A percentile compares a stretch with the other conserved stretches of the same genome.
These are phyloP conservation scores for Ashinkailepas kermadecensis DNA, from an alignment of 2,888 invertebrate genomes.

Conservation along the genomic window DNA sequence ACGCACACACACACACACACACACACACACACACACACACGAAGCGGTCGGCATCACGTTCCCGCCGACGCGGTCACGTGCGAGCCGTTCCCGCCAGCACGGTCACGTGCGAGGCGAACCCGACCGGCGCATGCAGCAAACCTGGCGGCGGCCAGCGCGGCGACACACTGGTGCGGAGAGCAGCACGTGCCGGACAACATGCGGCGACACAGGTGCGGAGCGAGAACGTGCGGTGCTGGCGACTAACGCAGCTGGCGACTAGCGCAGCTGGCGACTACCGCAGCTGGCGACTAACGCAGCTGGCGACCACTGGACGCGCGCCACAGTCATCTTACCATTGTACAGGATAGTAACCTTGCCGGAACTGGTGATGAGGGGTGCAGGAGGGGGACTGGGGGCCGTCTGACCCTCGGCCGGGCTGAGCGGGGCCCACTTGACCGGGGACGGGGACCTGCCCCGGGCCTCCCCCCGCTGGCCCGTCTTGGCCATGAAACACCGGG, in stretches of 20 bases:
- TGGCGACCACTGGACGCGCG: too few species aligned
- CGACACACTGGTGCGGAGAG: too few species aligned
- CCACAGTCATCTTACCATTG: constrained; percentile 3
- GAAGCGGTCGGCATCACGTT: too few species aligned
- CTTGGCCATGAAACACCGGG: constrained; percentile 91
- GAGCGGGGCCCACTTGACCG: constrained; percentile 56
- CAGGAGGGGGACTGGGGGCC: constrained; percentile 43
- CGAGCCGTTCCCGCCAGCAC: too few species aligned
- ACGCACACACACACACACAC: too few species aligned
- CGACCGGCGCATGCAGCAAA: too few species aligned
- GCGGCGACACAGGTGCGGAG: too few species aligned
- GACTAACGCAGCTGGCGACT: neutral
- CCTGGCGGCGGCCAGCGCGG: too few species aligned
- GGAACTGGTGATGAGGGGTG: constrained; percentile 23
- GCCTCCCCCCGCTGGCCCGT: constrained; percentile 46
- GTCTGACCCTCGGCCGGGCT: constrained; percentile 68
- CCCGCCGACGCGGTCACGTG: too few species aligned
- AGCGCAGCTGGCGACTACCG: neutral
- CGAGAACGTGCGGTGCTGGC: neutral
- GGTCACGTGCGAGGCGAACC: too few species aligned
- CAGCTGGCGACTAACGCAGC: neutral
- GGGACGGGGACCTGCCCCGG: constrained; percentile 35
- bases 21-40: too few species aligned
- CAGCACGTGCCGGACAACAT: too few species aligned
- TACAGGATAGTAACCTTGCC: constrained; percentile 18